phyloP scores from a whole-genome alignment of 2,113 vertebrate species.

The Nestor notabilis region DNA sequence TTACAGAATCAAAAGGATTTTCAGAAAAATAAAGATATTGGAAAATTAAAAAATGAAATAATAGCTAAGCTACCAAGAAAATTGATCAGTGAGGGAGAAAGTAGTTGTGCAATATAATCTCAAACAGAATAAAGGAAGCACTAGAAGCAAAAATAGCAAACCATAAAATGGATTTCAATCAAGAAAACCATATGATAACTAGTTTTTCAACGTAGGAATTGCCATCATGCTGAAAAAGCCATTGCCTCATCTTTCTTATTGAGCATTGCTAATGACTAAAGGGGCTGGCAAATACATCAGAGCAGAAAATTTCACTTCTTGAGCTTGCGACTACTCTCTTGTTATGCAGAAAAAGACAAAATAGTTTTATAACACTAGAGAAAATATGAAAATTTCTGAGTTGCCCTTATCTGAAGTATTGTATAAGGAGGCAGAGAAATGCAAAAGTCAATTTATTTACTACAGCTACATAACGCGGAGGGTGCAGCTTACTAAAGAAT shows the following conservation, averaged over 20 bases:
- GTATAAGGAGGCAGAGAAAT: background rate
- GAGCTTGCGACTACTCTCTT: background rate
- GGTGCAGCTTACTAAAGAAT: background rate
- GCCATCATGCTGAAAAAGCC: background rate
- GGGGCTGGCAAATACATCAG: background rate
- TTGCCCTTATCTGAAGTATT: background rate
- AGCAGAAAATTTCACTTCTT: background rate
- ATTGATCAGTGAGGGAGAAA: background rate
- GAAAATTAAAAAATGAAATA: background rate
- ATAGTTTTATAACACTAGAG: background rate
- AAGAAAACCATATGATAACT: background rate
- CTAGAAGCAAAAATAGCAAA: background rate
- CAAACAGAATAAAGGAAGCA: background rate
- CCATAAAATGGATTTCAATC: background rate
- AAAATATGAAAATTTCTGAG: background rate
- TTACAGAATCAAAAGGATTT: background rate
- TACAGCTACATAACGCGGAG: background rate
- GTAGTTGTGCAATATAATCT: background rate
- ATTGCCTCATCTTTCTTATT: background rate
- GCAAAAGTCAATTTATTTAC: background rate
- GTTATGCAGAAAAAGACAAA: background rate
- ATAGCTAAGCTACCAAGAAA: background rate
- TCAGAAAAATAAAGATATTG: background rate
- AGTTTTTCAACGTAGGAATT: background rate
- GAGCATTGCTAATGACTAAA: background rate